These are phyloP conservation scores for Istiophorus platypterus DNA, from an alignment of 2,113 vertebrate genomes.

Conservation along the genomic window DNA sequence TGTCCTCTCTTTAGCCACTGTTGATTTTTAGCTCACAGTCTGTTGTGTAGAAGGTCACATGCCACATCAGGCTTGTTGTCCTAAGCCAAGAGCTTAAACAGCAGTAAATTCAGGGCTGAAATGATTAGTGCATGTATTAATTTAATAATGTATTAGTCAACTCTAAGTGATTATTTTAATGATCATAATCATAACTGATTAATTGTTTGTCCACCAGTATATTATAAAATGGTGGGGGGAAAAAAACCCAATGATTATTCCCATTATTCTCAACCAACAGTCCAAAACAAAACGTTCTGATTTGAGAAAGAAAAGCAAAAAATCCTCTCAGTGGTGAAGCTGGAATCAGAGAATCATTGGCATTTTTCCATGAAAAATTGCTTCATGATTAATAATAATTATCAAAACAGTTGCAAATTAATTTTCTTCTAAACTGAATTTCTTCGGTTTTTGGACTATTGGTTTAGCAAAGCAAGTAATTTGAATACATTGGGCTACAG, in stretches of 20 bases:
- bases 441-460: not conserved
- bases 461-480: not conserved
- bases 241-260: too few relatives aligned
- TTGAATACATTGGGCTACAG: not conserved
- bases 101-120: not conserved
- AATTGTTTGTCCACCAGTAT: not conserved
- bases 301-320: not conserved
- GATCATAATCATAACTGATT: not conserved
- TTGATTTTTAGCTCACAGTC: constrained; percentile 15
- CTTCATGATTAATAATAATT: too few relatives aligned
- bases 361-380: too few relatives aligned
- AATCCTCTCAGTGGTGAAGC: not conserved
- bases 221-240: not conserved
- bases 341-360: too few relatives aligned
- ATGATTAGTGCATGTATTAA: too few relatives aligned
- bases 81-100: not conserved
- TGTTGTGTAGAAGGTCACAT: not conserved
- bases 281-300: not conserved
- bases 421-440: not conserved
- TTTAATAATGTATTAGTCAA: too few relatives aligned
- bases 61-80: not conserved
- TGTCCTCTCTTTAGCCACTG: not conserved
- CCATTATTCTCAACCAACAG: too few relatives aligned
- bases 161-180: not conserved
- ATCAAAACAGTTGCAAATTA: not conserved